Conservation (phyloP, 2,888 invertebrate genomes). For the Malthinus flaveolus region DNA sequence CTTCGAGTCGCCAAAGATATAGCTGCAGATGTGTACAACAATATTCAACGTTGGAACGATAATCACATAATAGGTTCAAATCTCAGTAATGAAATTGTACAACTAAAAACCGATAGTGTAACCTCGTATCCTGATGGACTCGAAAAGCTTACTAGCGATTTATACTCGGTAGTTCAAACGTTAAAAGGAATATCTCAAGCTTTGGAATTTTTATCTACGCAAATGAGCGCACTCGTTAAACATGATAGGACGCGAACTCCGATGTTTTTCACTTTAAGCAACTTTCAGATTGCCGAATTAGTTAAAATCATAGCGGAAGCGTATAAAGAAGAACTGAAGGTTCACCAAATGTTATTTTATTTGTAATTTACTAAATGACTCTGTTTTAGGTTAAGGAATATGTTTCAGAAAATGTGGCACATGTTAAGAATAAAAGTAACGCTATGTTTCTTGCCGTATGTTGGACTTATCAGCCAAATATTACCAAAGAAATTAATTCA, state of each 20-base stretch:
- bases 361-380: constrained; percentile 4
- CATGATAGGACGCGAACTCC: constrained; percentile 43
- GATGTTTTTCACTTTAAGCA: constrained; percentile 48
- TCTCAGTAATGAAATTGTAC: constrained; percentile 52
- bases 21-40: constrained; percentile 59
- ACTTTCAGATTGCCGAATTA: constrained; percentile 39
- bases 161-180: constrained; percentile 40
- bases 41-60: constrained; percentile 59
- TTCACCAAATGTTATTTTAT: constrained; percentile 29
- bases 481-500: constrained; percentile 43
- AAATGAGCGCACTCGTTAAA: constrained; percentile 47
- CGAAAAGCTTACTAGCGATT: constrained; percentile 36
- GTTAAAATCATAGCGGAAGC: constrained; percentile 44
- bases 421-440: constrained; percentile 48
- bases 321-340: constrained; percentile 53
- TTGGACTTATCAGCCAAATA: constrained; percentile 56
- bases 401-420: constrained; percentile 55
- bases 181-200: constrained; percentile 38
- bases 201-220: constrained; percentile 40
- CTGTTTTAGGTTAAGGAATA: constrained; percentile 46
- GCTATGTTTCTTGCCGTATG: constrained; percentile 54
- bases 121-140: constrained; percentile 38
- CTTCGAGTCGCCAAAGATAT: constrained; percentile 61
- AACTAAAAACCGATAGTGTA: constrained; percentile 40
- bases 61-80: constrained; percentile 54